A percentile compares a stretch with the other conserved stretches of the same genome.
Evolutionary conservation across 2,888 invertebrate genomes (phyloP).

Genomic region (Dynastes grantii): DNA sequence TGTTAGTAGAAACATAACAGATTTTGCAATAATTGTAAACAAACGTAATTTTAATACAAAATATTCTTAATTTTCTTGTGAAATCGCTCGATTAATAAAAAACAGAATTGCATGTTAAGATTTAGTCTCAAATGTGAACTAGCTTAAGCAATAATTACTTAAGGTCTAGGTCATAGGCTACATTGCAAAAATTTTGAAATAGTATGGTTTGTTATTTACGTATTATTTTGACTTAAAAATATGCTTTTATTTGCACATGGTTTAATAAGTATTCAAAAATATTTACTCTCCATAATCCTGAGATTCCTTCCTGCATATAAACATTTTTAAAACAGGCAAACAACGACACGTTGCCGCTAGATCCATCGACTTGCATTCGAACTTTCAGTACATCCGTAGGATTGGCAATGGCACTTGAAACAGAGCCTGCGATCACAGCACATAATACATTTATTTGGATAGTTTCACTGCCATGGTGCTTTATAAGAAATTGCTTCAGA

Average conservation of each 20-base stretch:
- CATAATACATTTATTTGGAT: conserved; percentile 84
- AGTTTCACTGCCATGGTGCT: conserved; percentile 72
- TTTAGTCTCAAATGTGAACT: too few species aligned
- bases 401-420: conserved; percentile 95
- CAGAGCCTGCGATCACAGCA: conserved; percentile 89
- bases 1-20: background rate
- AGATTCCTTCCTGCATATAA: conserved; percentile 86
- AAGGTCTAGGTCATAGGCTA: too few species aligned
- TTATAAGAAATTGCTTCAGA: conserved; percentile 81
- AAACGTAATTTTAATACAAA: background rate
- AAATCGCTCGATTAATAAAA: too few species aligned
- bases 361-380: conserved; percentile 89
- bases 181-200: too few species aligned
- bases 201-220: too few species aligned
- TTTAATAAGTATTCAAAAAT: too few species aligned
- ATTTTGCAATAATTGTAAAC: background rate
- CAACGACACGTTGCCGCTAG: conserved; percentile 73
- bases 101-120: too few species aligned
- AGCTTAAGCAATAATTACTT: too few species aligned
- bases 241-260: too few species aligned
- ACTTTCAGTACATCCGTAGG: conserved; percentile 98
- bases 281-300: conserved; percentile 88
- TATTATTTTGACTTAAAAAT: too few species aligned
- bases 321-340: conserved; percentile 87
- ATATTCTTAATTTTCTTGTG: too few species aligned